Evolutionary conservation across 2,888 invertebrate species (phyloP), one percentile per base, ranked within the genome.

Genomic region (Beris chalybata): DNA sequence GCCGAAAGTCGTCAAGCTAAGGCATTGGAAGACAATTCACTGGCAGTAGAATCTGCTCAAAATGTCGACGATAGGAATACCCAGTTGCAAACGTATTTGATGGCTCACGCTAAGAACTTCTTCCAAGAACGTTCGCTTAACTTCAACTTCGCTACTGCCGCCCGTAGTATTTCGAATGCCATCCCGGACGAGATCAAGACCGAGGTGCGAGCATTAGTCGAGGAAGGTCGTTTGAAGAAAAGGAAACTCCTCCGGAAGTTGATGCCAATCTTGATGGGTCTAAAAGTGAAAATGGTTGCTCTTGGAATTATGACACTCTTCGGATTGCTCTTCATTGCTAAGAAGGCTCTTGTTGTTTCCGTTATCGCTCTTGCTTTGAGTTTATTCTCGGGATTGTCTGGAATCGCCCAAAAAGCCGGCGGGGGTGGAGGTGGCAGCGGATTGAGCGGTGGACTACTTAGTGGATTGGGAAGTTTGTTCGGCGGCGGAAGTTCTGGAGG

Each of bases 221-320:
- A 83, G 65, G 86, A 87, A 81, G 86, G 85, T 50, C 85, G 87
- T 73, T 85, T 84, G 80, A 86, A 85, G 82, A 79, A 81, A 75
- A 68, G 63, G 66, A 81, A 81, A 75, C 73, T 84, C 52, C 67
- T 86, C 71, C 83, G 83, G 75, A 80, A 83, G 71, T 74, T 87
- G 54, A 74, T 86, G 70, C 87, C 87, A 22, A 78, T 87, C 66
- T 75, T 87, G 67, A 74, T 86, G 72, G 85, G 83, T 32, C 80
- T 86, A 56, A 87, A 86, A 76, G 79, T 85, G 73, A 87, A 87
- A 76, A 75, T 87, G 70, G 84, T 83, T 53, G 79, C 82, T 3
- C 77, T 87, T 66, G 82, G 82, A 47, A 81, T 84, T 53, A 78
- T 86, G 59, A 81, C 84, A 30, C 84, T 85, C 78, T 81, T 87